These are phyloP conservation scores for Abrostola triplasia DNA, from an alignment of 2,888 invertebrate species.

Conservation along the genomic window DNA sequence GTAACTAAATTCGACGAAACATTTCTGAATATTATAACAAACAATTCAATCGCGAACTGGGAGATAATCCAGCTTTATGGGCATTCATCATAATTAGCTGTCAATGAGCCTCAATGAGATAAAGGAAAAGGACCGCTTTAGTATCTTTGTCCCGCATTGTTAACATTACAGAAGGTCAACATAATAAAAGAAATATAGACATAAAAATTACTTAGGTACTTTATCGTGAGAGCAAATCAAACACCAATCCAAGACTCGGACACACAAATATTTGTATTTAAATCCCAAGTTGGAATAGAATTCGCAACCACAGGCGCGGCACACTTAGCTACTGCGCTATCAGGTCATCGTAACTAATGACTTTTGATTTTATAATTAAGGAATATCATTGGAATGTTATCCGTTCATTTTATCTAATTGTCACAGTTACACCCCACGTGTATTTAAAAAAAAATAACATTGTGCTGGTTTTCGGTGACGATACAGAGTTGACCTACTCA, in stretches of 20 bases:
- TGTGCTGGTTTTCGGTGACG: not conserved
- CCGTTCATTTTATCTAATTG: not conserved
- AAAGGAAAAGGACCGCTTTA: conserved; percentile 27
- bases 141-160: not conserved
- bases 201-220: not conserved
- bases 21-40: conserved; percentile 2
- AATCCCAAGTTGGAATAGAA: too few relatives aligned
- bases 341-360: too few relatives aligned
- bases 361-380: too few relatives aligned
- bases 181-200: not conserved
- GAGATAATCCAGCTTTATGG: conserved; percentile 30
- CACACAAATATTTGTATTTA: too few relatives aligned
- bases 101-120: conserved; percentile 41
- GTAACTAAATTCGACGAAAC: not conserved
- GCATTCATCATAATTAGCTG: conserved; percentile 50
- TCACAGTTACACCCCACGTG: not conserved
- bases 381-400: not conserved
- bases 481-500: conserved; percentile 6
- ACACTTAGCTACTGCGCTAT: too few relatives aligned
- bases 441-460: not conserved
- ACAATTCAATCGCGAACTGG: conserved; percentile 7
- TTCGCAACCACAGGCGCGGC: too few relatives aligned
- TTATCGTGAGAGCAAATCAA: not conserved
- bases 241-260: not conserved
- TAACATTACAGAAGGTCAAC: too few relatives aligned